phyloP scores from a whole-genome alignment of 2,113 vertebrate species.

The Nycticebus coucang region DNA sequence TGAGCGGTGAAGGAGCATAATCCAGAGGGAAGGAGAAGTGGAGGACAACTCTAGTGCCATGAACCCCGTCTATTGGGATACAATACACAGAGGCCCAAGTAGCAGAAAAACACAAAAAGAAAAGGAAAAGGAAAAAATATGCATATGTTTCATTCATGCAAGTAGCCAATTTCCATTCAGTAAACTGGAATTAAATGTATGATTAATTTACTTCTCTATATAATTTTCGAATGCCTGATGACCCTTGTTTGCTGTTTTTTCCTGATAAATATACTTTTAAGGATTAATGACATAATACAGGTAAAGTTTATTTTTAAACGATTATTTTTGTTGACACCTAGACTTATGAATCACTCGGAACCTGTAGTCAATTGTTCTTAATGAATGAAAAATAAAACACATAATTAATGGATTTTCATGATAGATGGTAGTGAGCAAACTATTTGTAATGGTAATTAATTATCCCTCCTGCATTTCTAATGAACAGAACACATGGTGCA shows the following conservation, averaged over 20 bases:
- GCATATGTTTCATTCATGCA: background rate
- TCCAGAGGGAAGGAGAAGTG: background rate
- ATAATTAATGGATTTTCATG: conserved; percentile 9
- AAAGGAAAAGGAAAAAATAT: background rate
- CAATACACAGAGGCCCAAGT: fast-evolving
- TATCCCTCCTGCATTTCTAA: background rate
- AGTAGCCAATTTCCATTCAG: background rate
- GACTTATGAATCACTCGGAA: conserved; percentile 24
- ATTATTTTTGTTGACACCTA: background rate
- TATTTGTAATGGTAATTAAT: conserved; percentile 29
- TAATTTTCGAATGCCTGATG: background rate
- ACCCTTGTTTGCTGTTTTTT: background rate
- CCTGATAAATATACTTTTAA: background rate
- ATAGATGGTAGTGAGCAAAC: background rate
- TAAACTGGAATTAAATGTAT: background rate
- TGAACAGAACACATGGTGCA: conserved; percentile 29
- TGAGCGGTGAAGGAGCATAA: background rate
- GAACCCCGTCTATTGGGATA: background rate
- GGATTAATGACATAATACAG: background rate
- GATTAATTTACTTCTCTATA: background rate
- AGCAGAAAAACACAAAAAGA: background rate
- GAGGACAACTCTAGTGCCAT: too few species aligned
- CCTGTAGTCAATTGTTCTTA: background rate
- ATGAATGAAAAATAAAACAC: conserved; percentile 31
- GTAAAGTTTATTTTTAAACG: background rate